phyloP scores from a whole-genome alignment of 2,888 invertebrate species.

The Rosalia funebris region DNA sequence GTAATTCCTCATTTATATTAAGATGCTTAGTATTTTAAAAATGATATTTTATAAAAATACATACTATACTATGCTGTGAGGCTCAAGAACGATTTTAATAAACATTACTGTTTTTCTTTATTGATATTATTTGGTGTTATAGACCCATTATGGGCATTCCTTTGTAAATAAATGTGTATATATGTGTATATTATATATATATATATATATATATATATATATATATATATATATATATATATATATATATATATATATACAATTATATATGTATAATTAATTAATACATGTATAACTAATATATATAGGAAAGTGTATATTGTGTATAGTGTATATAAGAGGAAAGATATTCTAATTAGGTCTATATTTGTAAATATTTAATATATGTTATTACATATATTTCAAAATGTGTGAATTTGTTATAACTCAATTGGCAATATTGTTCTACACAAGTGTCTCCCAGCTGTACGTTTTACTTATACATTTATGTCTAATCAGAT shows the following conservation, averaged over 20 bases:
- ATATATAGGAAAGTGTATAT: no score
- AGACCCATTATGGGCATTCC: conserved; percentile 60
- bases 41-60: not conserved
- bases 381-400: conserved; percentile 58
- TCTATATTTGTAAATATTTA: conserved; percentile 57
- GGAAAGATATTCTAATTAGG: conserved; percentile 60
- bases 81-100: conserved; percentile 37
- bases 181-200: no score
- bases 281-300: no score
- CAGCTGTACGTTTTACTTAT: conserved; percentile 45
- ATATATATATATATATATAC: no score
- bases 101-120: conserved; percentile 31
- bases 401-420: conserved; percentile 62
- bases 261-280: no score
- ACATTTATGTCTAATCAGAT: no score
- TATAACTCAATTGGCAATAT: conserved; percentile 59
- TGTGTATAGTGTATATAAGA: conserved; percentile 64
- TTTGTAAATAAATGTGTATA: conserved; percentile 57
- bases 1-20: conserved; percentile 16
- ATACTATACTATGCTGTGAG: conserved; percentile 31
- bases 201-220: no score
- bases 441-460: conserved; percentile 55
- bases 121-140: conserved; percentile 34
- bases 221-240: no score
- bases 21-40: conserved; percentile 4